A percentile compares a stretch with the other conserved stretches of the same genome.
These are phyloP conservation scores for Escarpia spicata DNA, from an alignment of 2,888 invertebrate species.

Conservation along the genomic window DNA sequence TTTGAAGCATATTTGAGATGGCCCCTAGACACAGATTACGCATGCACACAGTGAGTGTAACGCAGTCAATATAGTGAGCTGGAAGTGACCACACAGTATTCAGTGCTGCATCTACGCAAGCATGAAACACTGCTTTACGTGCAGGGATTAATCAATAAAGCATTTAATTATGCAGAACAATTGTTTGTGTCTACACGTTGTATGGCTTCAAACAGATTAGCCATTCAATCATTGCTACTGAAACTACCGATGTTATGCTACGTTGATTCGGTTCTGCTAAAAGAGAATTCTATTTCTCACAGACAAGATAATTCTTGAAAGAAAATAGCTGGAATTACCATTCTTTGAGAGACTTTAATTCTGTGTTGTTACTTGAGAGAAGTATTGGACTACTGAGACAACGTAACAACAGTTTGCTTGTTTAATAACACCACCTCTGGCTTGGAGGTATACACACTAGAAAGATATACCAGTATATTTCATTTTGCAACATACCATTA, in stretches of 20 bases:
- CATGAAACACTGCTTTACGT: neutral
- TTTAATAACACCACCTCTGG: neutral
- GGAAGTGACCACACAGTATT: neutral
- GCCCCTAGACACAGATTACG: neutral
- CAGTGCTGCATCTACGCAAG: neutral
- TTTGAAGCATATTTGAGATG: neutral
- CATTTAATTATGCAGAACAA: neutral
- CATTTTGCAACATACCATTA: neutral
- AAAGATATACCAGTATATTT: neutral
- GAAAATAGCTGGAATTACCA: neutral
- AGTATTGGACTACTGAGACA: no score
- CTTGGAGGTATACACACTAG: neutral
- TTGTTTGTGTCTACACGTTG: neutral
- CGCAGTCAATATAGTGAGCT: neutral
- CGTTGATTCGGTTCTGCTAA: neutral
- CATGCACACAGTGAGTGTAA: neutral
- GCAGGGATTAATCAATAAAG: neutral
- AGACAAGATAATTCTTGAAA: neutral
- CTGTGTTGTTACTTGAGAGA: no score
- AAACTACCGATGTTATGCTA: neutral
- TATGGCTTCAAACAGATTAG: neutral
- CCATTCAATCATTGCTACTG: slow-evolving; percentile 5
- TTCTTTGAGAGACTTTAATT: no score
- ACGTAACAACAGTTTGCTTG: neutral
- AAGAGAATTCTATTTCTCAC: neutral